These are phyloP conservation scores for Machimus rusticus DNA, from an alignment of 2,888 invertebrate species.

Conservation along the genomic window DNA sequence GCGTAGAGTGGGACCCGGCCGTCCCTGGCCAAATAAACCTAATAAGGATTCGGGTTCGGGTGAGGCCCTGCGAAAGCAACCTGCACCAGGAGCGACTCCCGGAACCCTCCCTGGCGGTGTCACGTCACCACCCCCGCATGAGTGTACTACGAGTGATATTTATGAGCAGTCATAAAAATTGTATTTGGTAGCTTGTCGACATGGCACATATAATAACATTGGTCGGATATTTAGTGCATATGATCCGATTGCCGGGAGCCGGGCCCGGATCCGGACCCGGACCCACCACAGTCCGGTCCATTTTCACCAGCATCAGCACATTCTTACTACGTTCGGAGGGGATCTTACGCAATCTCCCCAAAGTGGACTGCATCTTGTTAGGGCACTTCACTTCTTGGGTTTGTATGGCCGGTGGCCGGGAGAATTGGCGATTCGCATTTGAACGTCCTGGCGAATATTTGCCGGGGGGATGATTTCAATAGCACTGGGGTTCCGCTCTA, in stretches of 20 bases:
- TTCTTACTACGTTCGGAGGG: neutral
- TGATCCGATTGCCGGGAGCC: neutral
- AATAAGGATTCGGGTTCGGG: conserved; percentile 6
- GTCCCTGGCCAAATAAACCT: conserved; percentile 14
- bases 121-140: neutral
- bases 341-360: neutral
- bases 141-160: conserved; percentile 9
- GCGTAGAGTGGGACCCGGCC: neutral
- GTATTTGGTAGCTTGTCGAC: conserved; percentile 33
- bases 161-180: conserved; percentile 18
- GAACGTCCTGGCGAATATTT: neutral
- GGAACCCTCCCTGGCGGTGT: neutral
- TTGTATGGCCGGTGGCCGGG: neutral
- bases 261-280: neutral
- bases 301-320: neutral
- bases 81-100: neutral
- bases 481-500: neutral
- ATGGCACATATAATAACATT: conserved; percentile 18
- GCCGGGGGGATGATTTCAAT: neutral
- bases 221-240: conserved; percentile 17
- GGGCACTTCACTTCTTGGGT: neutral
- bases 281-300: neutral
- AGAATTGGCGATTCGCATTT: neutral
- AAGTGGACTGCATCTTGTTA: neutral
- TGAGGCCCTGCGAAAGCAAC: neutral